These are phyloP conservation scores for Pseudochirops corinnae DNA, from an alignment of 2,797 vertebrate species.

Conservation along the genomic window DNA sequence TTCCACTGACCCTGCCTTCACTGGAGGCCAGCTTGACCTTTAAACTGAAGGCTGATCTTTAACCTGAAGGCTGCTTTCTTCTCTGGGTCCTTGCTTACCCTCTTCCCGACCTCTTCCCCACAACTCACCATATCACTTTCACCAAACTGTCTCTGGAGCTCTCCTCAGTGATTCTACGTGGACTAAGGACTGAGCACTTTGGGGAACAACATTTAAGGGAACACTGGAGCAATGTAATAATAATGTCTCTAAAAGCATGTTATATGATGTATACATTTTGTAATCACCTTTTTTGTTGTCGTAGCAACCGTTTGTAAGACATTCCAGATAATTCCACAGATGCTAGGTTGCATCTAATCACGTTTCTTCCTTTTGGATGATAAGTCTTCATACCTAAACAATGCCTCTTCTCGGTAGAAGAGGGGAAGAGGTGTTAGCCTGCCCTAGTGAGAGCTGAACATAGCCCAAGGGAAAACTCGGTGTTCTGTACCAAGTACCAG, in stretches of 20 bases:
- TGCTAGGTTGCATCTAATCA: conserved; percentile 67
- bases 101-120: neutral
- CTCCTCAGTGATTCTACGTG: conserved; percentile 63
- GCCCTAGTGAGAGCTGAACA: no score
- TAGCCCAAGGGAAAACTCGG: no score
- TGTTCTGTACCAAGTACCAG: neutral
- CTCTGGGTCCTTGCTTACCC: no score
- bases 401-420: no score
- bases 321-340: conserved; percentile 72
- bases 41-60: no score
- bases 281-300: conserved; percentile 79
- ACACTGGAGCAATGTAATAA: conserved; percentile 81
- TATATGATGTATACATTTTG: conserved; percentile 83
- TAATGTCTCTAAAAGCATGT: conserved; percentile 79
- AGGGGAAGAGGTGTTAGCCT: no score
- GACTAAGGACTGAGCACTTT: conserved; percentile 78
- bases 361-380: no score
- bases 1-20: conserved; percentile 58
- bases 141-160: conserved; percentile 74
- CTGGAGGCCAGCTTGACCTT: conserved; percentile 52
- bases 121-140: conserved; percentile 65
- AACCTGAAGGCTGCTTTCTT: no score
- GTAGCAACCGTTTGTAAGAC: conserved; percentile 76
- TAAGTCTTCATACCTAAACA: no score
- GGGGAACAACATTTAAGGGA: conserved; percentile 82